Base-by-base conservation (phyloP, 1,140 invertebrate species). In the Camponotus floridanus region DNA sequence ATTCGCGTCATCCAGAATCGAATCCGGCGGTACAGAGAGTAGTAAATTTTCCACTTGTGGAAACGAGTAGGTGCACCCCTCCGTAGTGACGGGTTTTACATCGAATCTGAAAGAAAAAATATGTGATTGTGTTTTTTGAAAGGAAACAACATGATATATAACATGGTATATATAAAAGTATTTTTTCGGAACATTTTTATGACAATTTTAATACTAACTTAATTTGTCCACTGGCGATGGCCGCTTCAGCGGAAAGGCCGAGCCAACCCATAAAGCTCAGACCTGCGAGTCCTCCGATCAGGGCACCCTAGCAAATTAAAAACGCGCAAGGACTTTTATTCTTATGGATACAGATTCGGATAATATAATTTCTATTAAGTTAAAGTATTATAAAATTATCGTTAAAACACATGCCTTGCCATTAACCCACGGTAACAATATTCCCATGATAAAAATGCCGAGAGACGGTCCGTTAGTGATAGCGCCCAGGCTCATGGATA, bases 221-320 rank as follows among this genome's bases (percentile, higher is more conserved):
- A 4, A 97, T 95, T 87, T 95, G 94, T 5, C 96, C 96, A 48
- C 93, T 95, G 0, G 96, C 96, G 65, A 98, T 97, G 1, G 97
- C 96, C 4, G 97, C 93, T 93, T 98, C 97, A 0, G 97, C 97
- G 13, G 97, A 97, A 26, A 98, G 95, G 57, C 97, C 98, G 51
- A 99, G 96, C 98, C 98, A 99, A 83, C 97, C 96, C 94, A 98
- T 97, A 51, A 98, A 96, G 26, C 95, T 90, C 8, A 99, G 94
- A 26, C 98, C 97, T 11, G 95, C 94, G 1, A 97, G 85, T 13
- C 98, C 96, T n/a, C 98, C 98, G 48, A 96, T 95, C 6, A 98
- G 94, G 0, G 98, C 98, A 48, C 98, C 98, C 97, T 98, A 88
- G 18, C 13, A 1, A 36, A 61, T 59, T 73, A 33, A 42, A 48